A percentile compares a stretch with the other conserved stretches of the same genome.
These are phyloP conservation scores for Dastarcus helophoroides DNA, from an alignment of 2,888 invertebrate genomes.

Conservation along the genomic window DNA sequence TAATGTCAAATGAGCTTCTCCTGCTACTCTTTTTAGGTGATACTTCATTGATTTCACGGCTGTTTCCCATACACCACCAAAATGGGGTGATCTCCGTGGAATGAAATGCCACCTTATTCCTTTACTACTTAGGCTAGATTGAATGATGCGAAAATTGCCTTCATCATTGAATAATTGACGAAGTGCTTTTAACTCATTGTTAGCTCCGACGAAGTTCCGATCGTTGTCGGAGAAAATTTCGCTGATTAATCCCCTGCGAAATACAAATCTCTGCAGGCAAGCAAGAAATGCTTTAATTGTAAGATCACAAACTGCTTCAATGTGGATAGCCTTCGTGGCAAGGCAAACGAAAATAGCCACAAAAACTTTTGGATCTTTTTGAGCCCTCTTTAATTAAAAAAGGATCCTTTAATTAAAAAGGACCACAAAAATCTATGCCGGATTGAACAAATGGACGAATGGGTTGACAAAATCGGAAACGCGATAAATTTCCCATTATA, in stretches of 20 bases:
- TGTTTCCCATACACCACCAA: slow-evolving; percentile 10
- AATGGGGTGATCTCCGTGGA: slow-evolving; percentile 10
- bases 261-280: background rate
- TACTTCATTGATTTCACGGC: slow-evolving; percentile 11
- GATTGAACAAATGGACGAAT: too few relatives aligned
- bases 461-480: too few relatives aligned
- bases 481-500: too few relatives aligned
- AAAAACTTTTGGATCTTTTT: too few relatives aligned
- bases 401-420: too few relatives aligned
- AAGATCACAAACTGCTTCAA: too few relatives aligned
- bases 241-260: background rate
- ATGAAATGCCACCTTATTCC: slow-evolving; percentile 9
- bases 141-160: background rate
- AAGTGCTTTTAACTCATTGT: background rate
- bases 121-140: background rate
- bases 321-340: too few relatives aligned
- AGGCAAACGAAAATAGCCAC: too few relatives aligned
- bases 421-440: too few relatives aligned
- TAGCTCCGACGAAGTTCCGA: background rate
- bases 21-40: slow-evolving; percentile 9
- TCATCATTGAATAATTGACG: background rate
- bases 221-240: slow-evolving; percentile 1
- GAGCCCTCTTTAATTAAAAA: too few relatives aligned
- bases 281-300: background rate
- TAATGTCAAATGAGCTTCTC: slow-evolving; percentile 9